Evolutionary conservation across 2,797 vertebrate genomes (phyloP), one percentile per base, ranked within the genome.

Genomic region (Microctenopoma lineatum): DNA sequence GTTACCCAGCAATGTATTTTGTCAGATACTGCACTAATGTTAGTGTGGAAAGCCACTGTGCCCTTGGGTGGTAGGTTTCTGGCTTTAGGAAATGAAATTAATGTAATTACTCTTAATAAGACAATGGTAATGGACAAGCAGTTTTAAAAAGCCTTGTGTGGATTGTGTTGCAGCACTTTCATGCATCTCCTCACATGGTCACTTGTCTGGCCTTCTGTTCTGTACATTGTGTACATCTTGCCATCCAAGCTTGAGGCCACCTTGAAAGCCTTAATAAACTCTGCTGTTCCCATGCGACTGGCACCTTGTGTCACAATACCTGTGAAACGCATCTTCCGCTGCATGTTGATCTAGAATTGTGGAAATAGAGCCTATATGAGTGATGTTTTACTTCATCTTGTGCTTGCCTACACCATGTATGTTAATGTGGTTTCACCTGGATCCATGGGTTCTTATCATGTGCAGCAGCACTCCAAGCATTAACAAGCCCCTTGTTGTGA

Each of bases 361-460:
- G 13, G 1, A 80, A 13, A 78, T 2, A 65, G 10, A 55, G 7
- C 36, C 0, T 1, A 47, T 7, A 27, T 59, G 16, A 52, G 55
- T 18, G 6, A 0, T 2, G 32, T 9, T 13, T 6, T 12, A 59
- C 9, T 16, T 1, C 27, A 42, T 26, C 8, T 25, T 52, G 7
- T n/a, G 14, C 7, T 6, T 11, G 11, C 53, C 7, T 42, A 2
- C 7, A 7, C 6, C 3, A 15, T 12, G 7, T 11, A 29, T 54
- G 32, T 47, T 25, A 68, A 36, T 57, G 5, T 34, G 15, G 3
- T 42, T 74, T 74, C 59, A 98, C 98, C 96, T 98, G 91, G 53
- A 99, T 96, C 98, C 97, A 99, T 4, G 98, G 96, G 64, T 83
- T 96, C 83, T 82, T 93, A 91, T 99, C 98, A 0, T 98, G 96